Conservation (phyloP, 2,113 vertebrate genomes). For the Jaculus jaculus region DNA sequence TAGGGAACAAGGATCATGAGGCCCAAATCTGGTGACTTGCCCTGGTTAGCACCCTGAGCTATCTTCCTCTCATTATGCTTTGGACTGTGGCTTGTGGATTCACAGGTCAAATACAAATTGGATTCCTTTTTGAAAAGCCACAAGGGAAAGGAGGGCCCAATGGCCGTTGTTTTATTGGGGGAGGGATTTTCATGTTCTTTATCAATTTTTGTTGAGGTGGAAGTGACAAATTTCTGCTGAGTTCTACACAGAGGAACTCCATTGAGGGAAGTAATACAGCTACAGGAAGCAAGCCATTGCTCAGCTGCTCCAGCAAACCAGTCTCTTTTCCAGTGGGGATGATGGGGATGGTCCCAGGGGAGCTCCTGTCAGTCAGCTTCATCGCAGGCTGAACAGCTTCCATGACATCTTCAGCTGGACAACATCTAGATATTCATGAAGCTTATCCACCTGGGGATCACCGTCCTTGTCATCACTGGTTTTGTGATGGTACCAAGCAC, state of each 20-base stretch:
- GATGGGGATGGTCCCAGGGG: background rate
- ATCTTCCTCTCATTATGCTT: background rate
- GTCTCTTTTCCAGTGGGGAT: too few species aligned
- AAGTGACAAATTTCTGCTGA: background rate
- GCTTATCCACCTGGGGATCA: too few species aligned
- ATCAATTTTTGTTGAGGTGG: background rate
- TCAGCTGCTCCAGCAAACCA: background rate
- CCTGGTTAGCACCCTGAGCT: background rate
- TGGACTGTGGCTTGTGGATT: background rate
- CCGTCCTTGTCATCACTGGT: background rate
- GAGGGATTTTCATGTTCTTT: background rate
- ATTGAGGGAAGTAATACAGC: too few species aligned
- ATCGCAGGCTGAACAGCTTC: background rate
- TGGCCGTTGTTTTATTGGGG: background rate
- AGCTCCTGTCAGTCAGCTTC: background rate
- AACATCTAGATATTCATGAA: background rate
- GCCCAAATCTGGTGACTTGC: background rate
- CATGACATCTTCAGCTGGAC: background rate
- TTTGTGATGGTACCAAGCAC: background rate
- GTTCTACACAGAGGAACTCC: background rate
- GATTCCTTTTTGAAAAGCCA: conserved; percentile 11
- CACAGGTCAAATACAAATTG: background rate
- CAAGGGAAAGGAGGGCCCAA: background rate
- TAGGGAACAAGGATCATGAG: background rate
- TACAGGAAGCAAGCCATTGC: too few species aligned